Conservation (phyloP, 2,113 vertebrate genomes). For the Nansenia antarctica region DNA sequence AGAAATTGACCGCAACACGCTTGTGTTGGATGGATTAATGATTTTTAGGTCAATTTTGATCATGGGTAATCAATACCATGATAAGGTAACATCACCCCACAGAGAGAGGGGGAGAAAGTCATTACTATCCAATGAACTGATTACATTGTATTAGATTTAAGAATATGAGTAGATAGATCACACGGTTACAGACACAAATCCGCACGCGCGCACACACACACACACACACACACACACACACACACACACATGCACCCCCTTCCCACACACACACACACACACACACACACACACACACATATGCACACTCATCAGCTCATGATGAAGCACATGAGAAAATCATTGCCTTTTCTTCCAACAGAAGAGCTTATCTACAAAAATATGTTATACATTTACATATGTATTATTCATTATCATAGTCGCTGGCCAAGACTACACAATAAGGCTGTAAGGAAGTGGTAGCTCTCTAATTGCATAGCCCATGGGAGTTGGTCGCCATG, state of each 20-base stretch:
- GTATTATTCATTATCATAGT: conserved; percentile 72
- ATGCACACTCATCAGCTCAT: neutral
- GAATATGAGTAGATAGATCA: conserved; percentile 6
- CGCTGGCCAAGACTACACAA: conserved; percentile 59
- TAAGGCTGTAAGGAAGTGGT: conserved; percentile 67
- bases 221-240: neutral
- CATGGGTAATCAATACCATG: conserved; percentile 9
- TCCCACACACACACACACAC: conserved; percentile 14
- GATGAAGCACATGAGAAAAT: no score
- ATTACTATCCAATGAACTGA: neutral
- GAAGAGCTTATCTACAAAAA: conserved; percentile 10
- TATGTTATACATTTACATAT: conserved; percentile 59
- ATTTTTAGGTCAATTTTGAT: conserved; percentile 25
- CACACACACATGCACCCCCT: neutral
- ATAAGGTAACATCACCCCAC: conserved; percentile 1
- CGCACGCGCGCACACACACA: conserved; percentile 15
- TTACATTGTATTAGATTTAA: neutral
- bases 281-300: neutral
- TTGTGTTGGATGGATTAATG: conserved; percentile 9
- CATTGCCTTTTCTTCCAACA: neutral
- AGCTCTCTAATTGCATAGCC: conserved; percentile 68
- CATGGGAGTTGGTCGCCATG: conserved; percentile 65
- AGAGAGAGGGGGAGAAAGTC: neutral
- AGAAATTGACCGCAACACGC: conserved; percentile 4
- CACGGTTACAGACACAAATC: neutral